Base-by-base conservation (phyloP, 2,797 vertebrate genomes). In the Brachymystax lenok region DNA sequence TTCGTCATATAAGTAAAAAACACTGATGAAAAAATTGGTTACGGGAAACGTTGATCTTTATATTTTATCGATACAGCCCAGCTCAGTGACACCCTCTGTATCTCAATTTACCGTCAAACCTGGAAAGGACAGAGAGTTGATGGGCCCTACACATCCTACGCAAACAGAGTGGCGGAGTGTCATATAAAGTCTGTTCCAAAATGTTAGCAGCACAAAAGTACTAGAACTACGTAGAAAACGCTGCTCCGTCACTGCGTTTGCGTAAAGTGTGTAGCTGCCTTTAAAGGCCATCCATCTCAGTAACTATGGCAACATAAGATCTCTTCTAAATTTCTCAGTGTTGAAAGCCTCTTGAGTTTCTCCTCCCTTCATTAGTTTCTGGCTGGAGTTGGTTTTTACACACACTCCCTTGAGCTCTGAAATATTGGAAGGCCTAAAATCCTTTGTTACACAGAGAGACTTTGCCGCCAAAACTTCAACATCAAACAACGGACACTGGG, bases 261-360 rank as follows among this genome's bases (percentile, higher is more conserved):
- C 33, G 1, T 51, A 35, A 66, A 40, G 46, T 68, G 28, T 10
- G 17, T 2, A 21, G 46, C 46, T 30, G 24, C 61, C 16, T 16
- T 24, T 24, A 59, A 74, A 28, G 63, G 24, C 8, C 27, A 35
- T 61, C 66, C 67, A 21, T 24, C 24, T 52, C 35, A 5, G 76
- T 72, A 66, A 33, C 76, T 46, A 72, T 40, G 69, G 76, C 17
- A 72, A 77, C 56, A 2, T 30, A 21, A 51, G 40, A 76, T 64
- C 28, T 21, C 12, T 71, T 51, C 24, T 40, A 50, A 63, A 71
- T 71, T 63, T 56, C 64, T 16, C 64, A 14, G 14, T 66, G 63
- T 28, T 66, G 7, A 61, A 24, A n/a, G n/a, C 21, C 59, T 61
- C 5, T 63, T 63, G n/a, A 10, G 19, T 63, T 63, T 7, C 16